phyloP scores from a whole-genome alignment of 2,797 vertebrate species.

The Schizothorax lantsangensis region DNA sequence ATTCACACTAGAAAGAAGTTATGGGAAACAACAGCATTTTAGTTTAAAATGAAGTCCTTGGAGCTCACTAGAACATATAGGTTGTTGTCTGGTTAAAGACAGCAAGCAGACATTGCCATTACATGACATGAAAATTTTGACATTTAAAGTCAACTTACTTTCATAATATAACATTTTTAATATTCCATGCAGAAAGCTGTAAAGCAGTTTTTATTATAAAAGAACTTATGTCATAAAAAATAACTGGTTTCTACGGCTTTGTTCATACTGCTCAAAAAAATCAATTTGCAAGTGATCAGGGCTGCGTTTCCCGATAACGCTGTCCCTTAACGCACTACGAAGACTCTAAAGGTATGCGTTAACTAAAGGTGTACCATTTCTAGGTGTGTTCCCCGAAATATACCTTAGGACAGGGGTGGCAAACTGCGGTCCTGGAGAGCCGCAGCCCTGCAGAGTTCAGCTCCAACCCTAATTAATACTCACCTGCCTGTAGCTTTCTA shows the following conservation, averaged over 20 bases:
- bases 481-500: too few relatives aligned
- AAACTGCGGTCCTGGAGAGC: too few relatives aligned
- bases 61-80: neutral
- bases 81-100: neutral
- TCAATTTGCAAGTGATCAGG: neutral
- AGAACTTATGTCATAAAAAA: neutral
- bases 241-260: neutral
- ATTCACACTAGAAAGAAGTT: constrained; percentile 1
- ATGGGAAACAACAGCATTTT: neutral
- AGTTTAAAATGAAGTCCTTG: neutral
- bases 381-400: too few relatives aligned
- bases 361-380: too few relatives aligned
- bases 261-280: neutral
- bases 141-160: neutral
- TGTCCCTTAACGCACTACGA: neutral
- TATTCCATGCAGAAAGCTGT: neutral
- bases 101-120: neutral
- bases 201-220: neutral
- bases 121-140: neutral
- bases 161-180: neutral
- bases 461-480: too few relatives aligned
- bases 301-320: too few relatives aligned
- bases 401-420: too few relatives aligned
- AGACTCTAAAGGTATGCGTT: too few relatives aligned
- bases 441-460: too few relatives aligned